phyloP scores from a whole-genome alignment of 1,140 invertebrate species.

The Cydia splendana region DNA sequence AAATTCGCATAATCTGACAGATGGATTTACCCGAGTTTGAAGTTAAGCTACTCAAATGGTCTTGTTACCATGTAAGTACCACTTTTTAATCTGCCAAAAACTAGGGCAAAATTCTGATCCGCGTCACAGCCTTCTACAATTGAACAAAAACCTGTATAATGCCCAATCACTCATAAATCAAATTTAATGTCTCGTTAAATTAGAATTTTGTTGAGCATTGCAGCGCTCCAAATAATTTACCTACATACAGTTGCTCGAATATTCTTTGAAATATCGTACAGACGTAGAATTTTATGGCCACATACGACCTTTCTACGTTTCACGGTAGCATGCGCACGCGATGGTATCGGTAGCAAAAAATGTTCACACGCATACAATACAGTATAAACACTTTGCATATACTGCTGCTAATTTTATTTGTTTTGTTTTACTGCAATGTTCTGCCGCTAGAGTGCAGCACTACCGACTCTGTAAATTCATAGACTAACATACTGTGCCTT shows the following conservation, averaged over 20 bases:
- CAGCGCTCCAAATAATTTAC: conserved; percentile 22
- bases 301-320: not conserved
- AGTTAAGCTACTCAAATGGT: too few relatives aligned
- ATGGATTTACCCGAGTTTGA: too few relatives aligned
- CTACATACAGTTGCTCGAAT: not conserved
- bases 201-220: conserved; percentile 7
- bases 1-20: too few relatives aligned
- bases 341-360: conserved; percentile 24
- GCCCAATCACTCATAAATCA: conserved; percentile 11
- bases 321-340: not conserved
- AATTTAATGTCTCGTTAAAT: not conserved
- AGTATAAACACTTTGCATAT: not conserved
- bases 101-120: not conserved
- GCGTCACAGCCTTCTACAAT: not conserved
- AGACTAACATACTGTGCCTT: too few relatives aligned
- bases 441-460: too few relatives aligned
- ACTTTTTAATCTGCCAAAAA: too few relatives aligned
- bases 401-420: too few relatives aligned
- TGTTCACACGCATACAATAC: conserved; percentile 14
- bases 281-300: not conserved
- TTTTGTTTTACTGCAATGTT: too few relatives aligned
- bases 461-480: too few relatives aligned
- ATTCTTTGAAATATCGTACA: not conserved
- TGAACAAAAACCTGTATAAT: not conserved
- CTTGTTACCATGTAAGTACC: too few relatives aligned